Base-by-base conservation (phyloP, 2,888 invertebrate species). In the Neoaliturus tenellus region DNA sequence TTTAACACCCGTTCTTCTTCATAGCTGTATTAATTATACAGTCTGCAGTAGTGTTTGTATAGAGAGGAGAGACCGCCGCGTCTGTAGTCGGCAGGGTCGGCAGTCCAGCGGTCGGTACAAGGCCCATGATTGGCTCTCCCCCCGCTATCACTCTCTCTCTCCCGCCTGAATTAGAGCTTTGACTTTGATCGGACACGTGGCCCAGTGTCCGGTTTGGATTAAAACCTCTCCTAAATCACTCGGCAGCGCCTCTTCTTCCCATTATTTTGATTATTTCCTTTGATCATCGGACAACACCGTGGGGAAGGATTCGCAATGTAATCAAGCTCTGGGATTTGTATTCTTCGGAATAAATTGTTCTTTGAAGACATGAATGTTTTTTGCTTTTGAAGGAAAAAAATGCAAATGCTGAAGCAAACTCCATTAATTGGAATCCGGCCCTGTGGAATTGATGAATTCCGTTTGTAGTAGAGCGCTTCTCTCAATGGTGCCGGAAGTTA, bases 111-210 rank as follows among this genome's bases (percentile, higher is more conserved):
- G 44, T 3, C 62, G 28, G 12, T 55, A 55, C 23, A 55, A 8
- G 62, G 14, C 62, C 31, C 17, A 5, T 62, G 62, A 62, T 62
- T 62, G 62, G 62, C 14, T 23, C 55, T 31, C 31, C 62, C 31
- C 62, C 31, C n/a, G n/a, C n/a, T n/a, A n/a, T n/a, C n/a, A n/a
- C n/a, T n/a, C n/a, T n/a, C n/a, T 55, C 55, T 20, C 55, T 25
- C 4, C 6, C 48, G 62, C 28, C 31, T 28, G 28, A 62, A 31
- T 62, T 62, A 14, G 62, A 14, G 62, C 62, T 62, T 62, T 62
- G 62, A 62, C 62, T 62, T 62, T 62, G 62, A 62, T 62, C 28
- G 31, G 28, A 25, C 62, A 55, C 55, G 55, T 55, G 55, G 55
- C 62, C 1, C 62, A 17, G 62, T 17, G 62, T 28, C 62, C 62